Base-by-base conservation (phyloP, 1,140 invertebrate genomes). In the Neoseiulus cucumeris region DNA sequence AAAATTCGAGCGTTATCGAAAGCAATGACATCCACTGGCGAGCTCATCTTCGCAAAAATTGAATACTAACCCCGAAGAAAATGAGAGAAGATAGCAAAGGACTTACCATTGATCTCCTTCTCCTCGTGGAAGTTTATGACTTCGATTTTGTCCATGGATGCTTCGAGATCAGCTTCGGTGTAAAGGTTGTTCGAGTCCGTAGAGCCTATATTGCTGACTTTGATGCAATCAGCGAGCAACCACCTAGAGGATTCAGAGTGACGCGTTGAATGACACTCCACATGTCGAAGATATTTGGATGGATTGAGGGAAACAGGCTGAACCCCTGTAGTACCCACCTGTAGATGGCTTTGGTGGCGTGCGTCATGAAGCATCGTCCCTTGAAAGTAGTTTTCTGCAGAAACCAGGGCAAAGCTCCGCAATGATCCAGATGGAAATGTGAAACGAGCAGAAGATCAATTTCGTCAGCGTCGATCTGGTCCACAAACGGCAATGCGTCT, bases 331-430 rank as follows among this genome's bases (percentile, higher is more conserved):
- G 5, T 4, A 47, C 18, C 14, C 33, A 59, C 69, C 94, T 81
- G 74, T 98, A 99, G 72, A 99, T 99, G 18, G 95, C 95, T 82
- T 99, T 99, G 0, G 96, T 97, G 1, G 96, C 95, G 75, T 99
- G 96, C 0, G 96, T 99, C 96, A 99, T 99, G 73, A 96, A 98
- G 75, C 94, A 98, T 68, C 92, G 80, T 2, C 95, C 95, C 75
- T 93, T 95, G 73, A 99, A 98, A 65, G 86, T 90, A 0, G 96
- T 99, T 75, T 98, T 98, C 71, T 87, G 84, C 17, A 99, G 78
- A 75, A 99, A 97, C 91, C 93, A 99, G 0, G 96, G 96, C 66
- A 99, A 76, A 0, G 93, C 95, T 20, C 96, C 96, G 73, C 89
- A 93, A 76, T 99, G 96, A 74, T 99, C 96, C 73, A 99, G 80